phyloP scores from a whole-genome alignment of 2,113 vertebrate species.

The Pardalotus punctatus region DNA sequence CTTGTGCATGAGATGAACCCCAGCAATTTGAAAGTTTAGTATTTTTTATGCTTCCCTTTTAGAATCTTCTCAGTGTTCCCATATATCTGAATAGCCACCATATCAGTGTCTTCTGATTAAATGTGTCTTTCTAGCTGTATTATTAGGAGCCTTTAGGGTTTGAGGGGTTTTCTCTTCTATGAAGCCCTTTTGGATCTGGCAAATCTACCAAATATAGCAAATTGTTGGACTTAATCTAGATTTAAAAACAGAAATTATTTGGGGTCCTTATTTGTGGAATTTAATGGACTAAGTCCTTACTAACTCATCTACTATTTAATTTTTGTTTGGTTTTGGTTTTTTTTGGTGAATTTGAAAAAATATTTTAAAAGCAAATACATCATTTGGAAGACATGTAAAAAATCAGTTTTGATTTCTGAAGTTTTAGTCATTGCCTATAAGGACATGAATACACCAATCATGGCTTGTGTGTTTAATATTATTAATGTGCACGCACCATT shows the following conservation, averaged over 20 bases:
- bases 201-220: neutral
- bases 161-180: neutral
- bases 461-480: neutral
- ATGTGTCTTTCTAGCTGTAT: neutral
- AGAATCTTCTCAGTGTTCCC: neutral
- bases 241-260: neutral
- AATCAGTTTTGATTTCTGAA: neutral
- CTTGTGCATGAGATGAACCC: neutral
- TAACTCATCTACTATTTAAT: neutral
- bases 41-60: neutral
- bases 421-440: neutral
- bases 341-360: neutral
- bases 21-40: neutral
- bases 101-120: neutral
- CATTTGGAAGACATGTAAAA: neutral
- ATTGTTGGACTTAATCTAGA: neutral
- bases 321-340: neutral
- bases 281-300: neutral
- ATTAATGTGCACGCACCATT: fast-evolving
- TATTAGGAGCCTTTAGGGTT: neutral
- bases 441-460: fast-evolving
- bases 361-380: neutral
- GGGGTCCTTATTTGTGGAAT: neutral
- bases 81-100: neutral
- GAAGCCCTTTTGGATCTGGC: neutral